These are phyloP conservation scores for Eriosoma lanigerum DNA, from an alignment of 1,140 invertebrate species.

Conservation along the genomic window DNA sequence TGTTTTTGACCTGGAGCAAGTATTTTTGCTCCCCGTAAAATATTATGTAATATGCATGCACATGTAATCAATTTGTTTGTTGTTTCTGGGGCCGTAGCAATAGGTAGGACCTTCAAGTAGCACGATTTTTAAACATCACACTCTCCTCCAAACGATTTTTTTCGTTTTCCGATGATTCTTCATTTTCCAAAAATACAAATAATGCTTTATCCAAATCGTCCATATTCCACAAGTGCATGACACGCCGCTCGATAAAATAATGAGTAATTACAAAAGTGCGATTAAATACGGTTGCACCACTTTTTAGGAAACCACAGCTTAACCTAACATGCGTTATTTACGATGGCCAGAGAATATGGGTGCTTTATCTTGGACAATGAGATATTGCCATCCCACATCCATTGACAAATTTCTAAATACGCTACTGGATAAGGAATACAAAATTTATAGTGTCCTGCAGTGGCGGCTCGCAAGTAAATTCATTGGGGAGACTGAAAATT, in stretches of 20 bases:
- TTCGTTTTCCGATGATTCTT: background rate
- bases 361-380: too few relatives aligned
- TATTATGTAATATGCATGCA: slow-evolving; percentile 50
- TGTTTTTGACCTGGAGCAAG: slow-evolving; percentile 34
- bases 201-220: background rate
- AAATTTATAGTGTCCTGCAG: too few relatives aligned
- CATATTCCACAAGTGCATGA: background rate
- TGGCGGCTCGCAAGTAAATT: too few relatives aligned
- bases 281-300: too few relatives aligned
- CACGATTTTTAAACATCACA: background rate
- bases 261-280: too few relatives aligned
- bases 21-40: slow-evolving; percentile 21
- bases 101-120: slow-evolving; percentile 35
- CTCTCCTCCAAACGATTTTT: background rate
- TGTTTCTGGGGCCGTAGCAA: slow-evolving; percentile 53
- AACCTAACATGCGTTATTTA: too few relatives aligned
- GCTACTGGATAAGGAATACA: too few relatives aligned
- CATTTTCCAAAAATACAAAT: background rate
- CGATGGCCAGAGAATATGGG: too few relatives aligned
- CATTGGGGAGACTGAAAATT: too few relatives aligned
- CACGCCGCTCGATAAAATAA: background rate
- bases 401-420: too few relatives aligned
- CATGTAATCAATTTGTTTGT: slow-evolving; percentile 50
- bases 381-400: too few relatives aligned
- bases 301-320: too few relatives aligned